Evolutionary conservation across 2,113 vertebrate genomes (phyloP).

Genomic region (Tympanuchus pallidicinctus): DNA sequence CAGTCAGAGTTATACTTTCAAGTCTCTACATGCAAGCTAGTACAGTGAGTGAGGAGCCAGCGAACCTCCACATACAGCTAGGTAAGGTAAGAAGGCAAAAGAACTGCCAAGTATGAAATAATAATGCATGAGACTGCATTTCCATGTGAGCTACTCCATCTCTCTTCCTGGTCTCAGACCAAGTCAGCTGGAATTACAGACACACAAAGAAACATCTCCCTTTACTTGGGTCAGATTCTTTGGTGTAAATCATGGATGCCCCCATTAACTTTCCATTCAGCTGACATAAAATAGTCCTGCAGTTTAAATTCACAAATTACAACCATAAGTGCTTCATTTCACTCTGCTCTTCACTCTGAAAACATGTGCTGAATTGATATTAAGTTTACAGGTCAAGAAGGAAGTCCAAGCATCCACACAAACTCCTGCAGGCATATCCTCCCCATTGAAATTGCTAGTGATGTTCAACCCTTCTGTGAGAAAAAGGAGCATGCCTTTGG

Average conservation of each 20-base stretch:
- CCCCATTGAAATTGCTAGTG: not conserved
- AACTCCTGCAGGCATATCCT: not conserved
- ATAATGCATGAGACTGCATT: not conserved
- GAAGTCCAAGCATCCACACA: not conserved
- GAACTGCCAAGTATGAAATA: slow-evolving; percentile 23
- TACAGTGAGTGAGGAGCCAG: not conserved
- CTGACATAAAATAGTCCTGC: not conserved
- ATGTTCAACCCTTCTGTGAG: not conserved
- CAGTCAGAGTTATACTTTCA: not conserved
- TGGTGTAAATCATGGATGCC: not conserved
- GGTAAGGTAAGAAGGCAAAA: slow-evolving; percentile 1
- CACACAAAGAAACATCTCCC: not conserved
- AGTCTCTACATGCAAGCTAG: not conserved
- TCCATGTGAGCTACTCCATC: not conserved
- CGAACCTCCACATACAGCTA: not conserved
- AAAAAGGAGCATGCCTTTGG: not conserved
- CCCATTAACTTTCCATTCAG: not conserved
- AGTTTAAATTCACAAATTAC: not conserved
- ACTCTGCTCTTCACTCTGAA: not conserved
- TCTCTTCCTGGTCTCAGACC: not conserved
- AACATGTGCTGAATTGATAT: not conserved
- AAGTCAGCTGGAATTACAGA: slow-evolving; percentile 12
- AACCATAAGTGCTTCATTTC: not conserved
- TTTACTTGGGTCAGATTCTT: not conserved
- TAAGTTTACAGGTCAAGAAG: not conserved